Evolutionary conservation across 2,888 invertebrate species (phyloP).

Genomic region (Fragum whitleyi): DNA sequence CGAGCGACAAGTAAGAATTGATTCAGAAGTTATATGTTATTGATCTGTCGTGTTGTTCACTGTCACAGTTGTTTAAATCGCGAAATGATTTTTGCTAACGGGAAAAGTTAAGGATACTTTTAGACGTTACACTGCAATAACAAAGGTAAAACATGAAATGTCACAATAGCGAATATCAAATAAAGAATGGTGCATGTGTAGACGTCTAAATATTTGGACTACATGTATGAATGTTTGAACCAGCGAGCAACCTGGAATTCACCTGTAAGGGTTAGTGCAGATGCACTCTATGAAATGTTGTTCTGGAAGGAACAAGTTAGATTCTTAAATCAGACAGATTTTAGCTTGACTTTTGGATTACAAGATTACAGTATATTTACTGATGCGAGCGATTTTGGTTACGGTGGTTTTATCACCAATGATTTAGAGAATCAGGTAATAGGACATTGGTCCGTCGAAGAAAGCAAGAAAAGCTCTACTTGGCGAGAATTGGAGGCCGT

Average conservation of each 20-base stretch:
- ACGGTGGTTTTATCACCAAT: conserved; percentile 45
- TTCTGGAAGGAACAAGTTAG: conserved; percentile 23
- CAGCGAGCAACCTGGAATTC: conserved; percentile 43
- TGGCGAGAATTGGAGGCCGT: conserved; percentile 59
- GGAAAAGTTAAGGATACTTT: no score
- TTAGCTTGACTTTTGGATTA: neutral
- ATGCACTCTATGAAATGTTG: conserved; percentile 13
- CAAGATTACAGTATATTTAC: conserved; percentile 22
- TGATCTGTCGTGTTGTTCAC: no score
- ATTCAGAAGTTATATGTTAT: no score
- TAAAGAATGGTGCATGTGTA: no score
- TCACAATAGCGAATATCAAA: no score
- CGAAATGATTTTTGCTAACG: no score
- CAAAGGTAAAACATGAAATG: no score
- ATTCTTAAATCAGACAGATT: conserved; percentile 6
- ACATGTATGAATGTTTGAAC: conserved; percentile 39
- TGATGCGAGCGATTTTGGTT: conserved; percentile 46
- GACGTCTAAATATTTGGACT: no score
- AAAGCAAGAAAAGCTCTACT: conserved; percentile 53
- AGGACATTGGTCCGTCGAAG: conserved; percentile 40
- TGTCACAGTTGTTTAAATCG: no score
- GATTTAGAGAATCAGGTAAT: conserved; percentile 29
- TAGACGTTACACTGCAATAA: no score
- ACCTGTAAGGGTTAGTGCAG: conserved; percentile 24
- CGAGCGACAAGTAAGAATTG: no score